These are phyloP conservation scores for Eucera pruinosa DNA, from an alignment of 2,888 invertebrate genomes.

Conservation along the genomic window DNA sequence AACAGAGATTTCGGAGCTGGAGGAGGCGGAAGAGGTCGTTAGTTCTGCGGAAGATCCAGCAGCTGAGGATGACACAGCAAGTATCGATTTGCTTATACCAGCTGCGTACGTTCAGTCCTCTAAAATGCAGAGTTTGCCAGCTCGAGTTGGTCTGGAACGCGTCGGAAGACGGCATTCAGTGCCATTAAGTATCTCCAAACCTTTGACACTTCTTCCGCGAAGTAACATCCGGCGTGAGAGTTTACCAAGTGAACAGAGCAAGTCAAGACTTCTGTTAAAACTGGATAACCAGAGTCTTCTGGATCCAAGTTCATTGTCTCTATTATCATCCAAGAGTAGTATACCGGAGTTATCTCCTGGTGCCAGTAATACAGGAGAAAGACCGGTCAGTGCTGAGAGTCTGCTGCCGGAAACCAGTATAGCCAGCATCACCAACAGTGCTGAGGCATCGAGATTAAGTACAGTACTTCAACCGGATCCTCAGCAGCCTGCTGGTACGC, in stretches of 20 bases:
- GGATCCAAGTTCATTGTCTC: conserved; percentile 81
- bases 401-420: conserved; percentile 89
- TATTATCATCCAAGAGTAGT: conserved; percentile 85
- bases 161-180: conserved; percentile 87
- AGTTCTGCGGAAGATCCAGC: conserved; percentile 80
- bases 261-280: conserved; percentile 61
- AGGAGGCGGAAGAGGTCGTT: conserved; percentile 84
- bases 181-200: conserved; percentile 86
- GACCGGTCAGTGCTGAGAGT: conserved; percentile 86
- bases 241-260: conserved; percentile 83
- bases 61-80: conserved; percentile 82
- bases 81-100: conserved; percentile 76
- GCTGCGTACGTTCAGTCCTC: conserved; percentile 52
- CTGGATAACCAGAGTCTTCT: conserved; percentile 63
- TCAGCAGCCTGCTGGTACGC: conserved; percentile 46
- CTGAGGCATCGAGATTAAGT: conserved; percentile 87
- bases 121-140: conserved; percentile 84
- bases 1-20: conserved; percentile 87
- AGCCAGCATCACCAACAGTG: conserved; percentile 89
- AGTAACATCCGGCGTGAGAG: conserved; percentile 87
- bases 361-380: conserved; percentile 84
- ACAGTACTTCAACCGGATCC: conserved; percentile 85
- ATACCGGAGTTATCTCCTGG: conserved; percentile 75
- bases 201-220: conserved; percentile 81
- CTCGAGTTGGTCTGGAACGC: conserved; percentile 81